Percentiles rank a stretch among this genome's conserved stretches.
phyloP scores from a whole-genome alignment of 2,113 vertebrate genomes.

The Periophthalmodon schlosseri region DNA sequence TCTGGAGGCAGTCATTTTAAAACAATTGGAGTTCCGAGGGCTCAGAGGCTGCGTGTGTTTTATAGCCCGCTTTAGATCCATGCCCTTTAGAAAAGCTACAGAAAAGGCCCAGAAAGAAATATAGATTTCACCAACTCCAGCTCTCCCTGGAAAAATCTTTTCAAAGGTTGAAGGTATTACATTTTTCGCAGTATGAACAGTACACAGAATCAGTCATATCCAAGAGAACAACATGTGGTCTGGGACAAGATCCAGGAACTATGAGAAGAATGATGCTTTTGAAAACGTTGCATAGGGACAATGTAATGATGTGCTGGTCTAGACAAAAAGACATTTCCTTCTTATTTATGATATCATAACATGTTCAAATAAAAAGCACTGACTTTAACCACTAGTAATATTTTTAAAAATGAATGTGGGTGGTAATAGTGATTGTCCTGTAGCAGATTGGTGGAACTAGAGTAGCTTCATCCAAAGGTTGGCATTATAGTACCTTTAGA shows the following conservation, averaged over 20 bases:
- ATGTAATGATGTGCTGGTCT: neutral
- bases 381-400: no score
- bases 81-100: slow-evolving; percentile 12
- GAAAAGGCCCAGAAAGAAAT: neutral
- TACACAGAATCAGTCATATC: neutral
- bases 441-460: no score
- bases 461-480: no score
- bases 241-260: neutral
- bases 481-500: no score
- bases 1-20: slow-evolving; percentile 10
- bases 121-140: slow-evolving; percentile 7
- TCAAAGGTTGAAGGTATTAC: slow-evolving; percentile 6
- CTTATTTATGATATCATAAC: no score
- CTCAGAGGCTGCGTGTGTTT: slow-evolving; percentile 3
- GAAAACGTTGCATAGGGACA: neutral
- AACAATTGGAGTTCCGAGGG: neutral
- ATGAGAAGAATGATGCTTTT: neutral
- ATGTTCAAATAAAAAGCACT: no score
- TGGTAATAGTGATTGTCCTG: no score
- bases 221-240: neutral
- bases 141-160: slow-evolving; percentile 4
- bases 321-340: no score
- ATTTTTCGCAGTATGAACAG: neutral
- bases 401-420: no score
- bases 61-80: slow-evolving; percentile 9